phyloP scores from a whole-genome alignment of 1,140 invertebrate genomes.

The Sarcophaga bullata region DNA sequence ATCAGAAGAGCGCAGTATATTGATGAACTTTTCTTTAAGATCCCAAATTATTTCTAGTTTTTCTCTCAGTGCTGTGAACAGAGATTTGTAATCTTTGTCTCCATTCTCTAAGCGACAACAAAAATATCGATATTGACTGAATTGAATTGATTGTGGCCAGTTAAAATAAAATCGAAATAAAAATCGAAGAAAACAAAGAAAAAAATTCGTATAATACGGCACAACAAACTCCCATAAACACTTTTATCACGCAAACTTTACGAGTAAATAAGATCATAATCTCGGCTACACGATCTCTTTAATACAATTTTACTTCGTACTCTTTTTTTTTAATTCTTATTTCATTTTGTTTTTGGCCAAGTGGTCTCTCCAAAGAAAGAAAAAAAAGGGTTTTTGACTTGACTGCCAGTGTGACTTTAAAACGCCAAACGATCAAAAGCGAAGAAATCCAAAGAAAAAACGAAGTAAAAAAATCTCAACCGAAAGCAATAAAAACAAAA shows the following conservation, averaged over 20 bases:
- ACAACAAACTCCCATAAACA: not conserved
- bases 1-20: too few relatives aligned
- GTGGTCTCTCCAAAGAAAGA: not conserved
- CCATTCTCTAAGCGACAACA: slow-evolving; percentile 19
- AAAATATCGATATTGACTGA: slow-evolving; percentile 9
- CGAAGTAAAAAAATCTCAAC: too few relatives aligned
- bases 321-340: not conserved
- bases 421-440: not conserved
- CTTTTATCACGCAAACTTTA: slow-evolving; percentile 4
- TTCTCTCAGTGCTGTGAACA: not conserved
- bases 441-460: too few relatives aligned
- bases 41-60: not conserved
- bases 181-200: not conserved
- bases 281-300: slow-evolving; percentile 9
- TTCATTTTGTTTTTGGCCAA: slow-evolving; percentile 3
- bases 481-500: not conserved
- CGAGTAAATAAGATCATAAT: slow-evolving; percentile 13
- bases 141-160: slow-evolving; percentile 13
- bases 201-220: not conserved
- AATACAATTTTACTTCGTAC: not conserved
- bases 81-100: slow-evolving; percentile 17
- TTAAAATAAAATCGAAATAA: slow-evolving; percentile 14
- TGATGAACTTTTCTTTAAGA: not conserved
- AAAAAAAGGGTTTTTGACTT: not conserved
- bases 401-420: not conserved